Base-by-base conservation (phyloP, 2,113 vertebrate species). In the Agapornis roseicollis region DNA sequence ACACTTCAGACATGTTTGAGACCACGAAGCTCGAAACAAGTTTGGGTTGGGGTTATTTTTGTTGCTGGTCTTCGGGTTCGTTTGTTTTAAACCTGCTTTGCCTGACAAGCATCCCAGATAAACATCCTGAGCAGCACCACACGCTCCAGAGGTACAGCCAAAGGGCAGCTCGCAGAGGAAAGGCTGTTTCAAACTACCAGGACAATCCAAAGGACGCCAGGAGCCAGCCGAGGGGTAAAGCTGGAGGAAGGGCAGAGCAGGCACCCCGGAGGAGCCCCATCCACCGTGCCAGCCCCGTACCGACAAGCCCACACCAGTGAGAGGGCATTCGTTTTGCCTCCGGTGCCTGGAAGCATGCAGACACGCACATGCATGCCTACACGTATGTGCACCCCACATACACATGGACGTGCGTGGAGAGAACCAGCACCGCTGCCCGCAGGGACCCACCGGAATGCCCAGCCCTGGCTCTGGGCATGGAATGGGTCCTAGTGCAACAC, bases 391-490 rank as follows among this genome's bases (percentile, higher is more conserved):
- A 14, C 24, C 3, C 17, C 9, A 11, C 61, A 4, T 1, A 1
- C 7, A 12, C 0, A 29, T 1, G 25, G 14, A 27, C 68, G 24
- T 0, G 2, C 50, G 6, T 0, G 6, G 42, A 8, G 15, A 31
- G 58, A 31, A 20, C 9, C 3, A 1, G 77, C 56, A 1, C 35
- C 5, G 1, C 94, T 37, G 55, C 88, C 71, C 7, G 1, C 52
- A 2, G 80, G 9, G 53, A 53, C 2, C 5, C 2, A 5, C 55
- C 2, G 0, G 68, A 76, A 79, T 9, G 1, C 7, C 39, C 82
- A 41, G 71, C 80, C 77, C 60, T 0, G 4, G 55, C 44, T 10
- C 50, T 3, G 23, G 3, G 2, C 29, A 5, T 8, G 3, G 5
- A 73, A 27, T 3, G 27, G 47, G 27, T 37, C 77, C 9, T 4